Conservation (phyloP, 2,797 vertebrate species). For the Halcyon leucocephala region DNA sequence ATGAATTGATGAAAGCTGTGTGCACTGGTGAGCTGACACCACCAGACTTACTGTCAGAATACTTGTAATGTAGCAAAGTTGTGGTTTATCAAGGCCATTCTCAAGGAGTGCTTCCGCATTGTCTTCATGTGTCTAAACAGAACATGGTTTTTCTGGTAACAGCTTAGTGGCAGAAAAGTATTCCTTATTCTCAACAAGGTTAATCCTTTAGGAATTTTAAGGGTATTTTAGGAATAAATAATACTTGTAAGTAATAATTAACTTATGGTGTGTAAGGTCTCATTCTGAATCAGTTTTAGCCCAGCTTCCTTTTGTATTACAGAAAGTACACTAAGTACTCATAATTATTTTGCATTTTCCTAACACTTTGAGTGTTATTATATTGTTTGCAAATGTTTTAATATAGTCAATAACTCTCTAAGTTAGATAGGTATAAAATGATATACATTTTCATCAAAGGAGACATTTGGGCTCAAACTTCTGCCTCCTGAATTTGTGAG, state of each 20-base stretch:
- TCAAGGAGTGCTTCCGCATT: background rate
- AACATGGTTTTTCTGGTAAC: background rate
- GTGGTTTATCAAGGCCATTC: background rate
- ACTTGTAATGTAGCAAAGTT: background rate
- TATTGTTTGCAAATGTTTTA: background rate
- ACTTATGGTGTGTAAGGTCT: background rate
- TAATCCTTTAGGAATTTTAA: background rate
- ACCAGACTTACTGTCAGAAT: background rate
- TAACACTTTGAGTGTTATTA: background rate
- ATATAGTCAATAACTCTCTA: background rate
- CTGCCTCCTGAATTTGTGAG: background rate
- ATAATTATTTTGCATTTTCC: background rate
- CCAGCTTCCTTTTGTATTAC: background rate
- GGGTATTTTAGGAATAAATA: background rate
- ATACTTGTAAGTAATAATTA: background rate
- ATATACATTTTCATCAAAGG: background rate
- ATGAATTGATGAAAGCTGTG: background rate
- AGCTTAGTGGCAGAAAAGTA: background rate
- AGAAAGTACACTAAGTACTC: background rate
- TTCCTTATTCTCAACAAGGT: background rate
- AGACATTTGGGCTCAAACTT: background rate
- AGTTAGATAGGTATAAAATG: background rate
- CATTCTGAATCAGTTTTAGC: background rate
- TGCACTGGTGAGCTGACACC: background rate
- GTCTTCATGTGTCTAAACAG: background rate